Evolutionary conservation across 2,888 invertebrate genomes (phyloP).

Genomic region (Nezara viridula): DNA sequence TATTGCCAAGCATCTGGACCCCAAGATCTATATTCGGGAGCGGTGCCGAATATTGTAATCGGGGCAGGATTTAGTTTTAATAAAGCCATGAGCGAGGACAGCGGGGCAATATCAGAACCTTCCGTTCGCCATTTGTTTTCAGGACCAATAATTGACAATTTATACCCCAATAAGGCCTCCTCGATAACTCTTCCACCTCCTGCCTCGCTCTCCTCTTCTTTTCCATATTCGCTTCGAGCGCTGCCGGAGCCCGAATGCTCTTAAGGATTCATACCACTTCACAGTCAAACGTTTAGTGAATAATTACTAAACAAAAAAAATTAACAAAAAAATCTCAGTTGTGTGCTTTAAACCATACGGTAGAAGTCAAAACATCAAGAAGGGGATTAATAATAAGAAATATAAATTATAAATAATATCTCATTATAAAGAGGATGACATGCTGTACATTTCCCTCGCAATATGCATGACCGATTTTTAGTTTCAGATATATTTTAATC

Average conservation of each 20-base stretch:
- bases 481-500: too few relatives aligned
- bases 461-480: too few relatives aligned
- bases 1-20: not conserved
- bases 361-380: too few relatives aligned
- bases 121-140: constrained; percentile 51
- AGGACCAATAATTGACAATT: constrained; percentile 56
- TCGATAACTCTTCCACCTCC: constrained; percentile 43
- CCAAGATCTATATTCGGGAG: not conserved
- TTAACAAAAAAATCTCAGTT: too few relatives aligned
- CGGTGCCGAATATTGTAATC: constrained; percentile 17
- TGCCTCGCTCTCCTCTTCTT: constrained; percentile 6
- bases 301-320: too few relatives aligned
- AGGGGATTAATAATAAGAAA: too few relatives aligned
- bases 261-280: too few relatives aligned
- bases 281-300: too few relatives aligned
- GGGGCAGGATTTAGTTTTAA: constrained; percentile 10
- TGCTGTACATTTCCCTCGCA: too few relatives aligned
- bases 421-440: too few relatives aligned
- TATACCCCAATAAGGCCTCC: constrained; percentile 52
- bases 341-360: too few relatives aligned
- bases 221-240: not conserved
- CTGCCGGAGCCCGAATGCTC: not conserved
- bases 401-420: too few relatives aligned
- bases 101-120: not conserved
- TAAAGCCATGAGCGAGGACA: constrained; percentile 25